phyloP scores from a whole-genome alignment of 2,888 invertebrate species.

The Minunthozetes semirufus region DNA sequence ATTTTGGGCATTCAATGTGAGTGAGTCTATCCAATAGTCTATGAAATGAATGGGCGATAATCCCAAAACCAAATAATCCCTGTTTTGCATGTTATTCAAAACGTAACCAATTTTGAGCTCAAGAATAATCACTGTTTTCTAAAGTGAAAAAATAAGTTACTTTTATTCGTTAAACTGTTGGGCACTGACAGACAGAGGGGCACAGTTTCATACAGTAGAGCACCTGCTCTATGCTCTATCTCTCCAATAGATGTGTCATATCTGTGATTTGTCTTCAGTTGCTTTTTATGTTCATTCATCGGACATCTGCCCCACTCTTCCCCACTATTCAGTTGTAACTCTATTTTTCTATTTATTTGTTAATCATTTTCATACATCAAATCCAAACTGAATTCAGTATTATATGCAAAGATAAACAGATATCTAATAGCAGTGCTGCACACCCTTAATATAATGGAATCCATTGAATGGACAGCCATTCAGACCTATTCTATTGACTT shows the following conservation, averaged over 20 bases:
- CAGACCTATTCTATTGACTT: constrained; percentile 5
- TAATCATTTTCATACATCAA: constrained; percentile 25
- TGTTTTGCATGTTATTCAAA: constrained; percentile 6
- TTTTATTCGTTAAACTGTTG: constrained; percentile 16
- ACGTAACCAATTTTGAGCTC: constrained; percentile 15
- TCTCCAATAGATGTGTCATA: background rate
- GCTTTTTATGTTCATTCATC: background rate
- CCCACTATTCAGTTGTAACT: constrained; percentile 5
- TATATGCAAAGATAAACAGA: constrained; percentile 29
- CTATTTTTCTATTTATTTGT: constrained; percentile 25
- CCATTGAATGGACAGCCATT: background rate
- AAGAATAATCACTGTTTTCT: background rate
- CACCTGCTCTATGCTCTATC: background rate
- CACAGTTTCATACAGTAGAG: background rate
- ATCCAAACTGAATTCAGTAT: constrained; percentile 15
- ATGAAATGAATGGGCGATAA: background rate
- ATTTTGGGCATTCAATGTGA: background rate
- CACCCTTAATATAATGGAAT: constrained; percentile 23
- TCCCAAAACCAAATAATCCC: constrained; percentile 28
- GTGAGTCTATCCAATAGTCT: background rate
- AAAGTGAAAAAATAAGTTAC: constrained; percentile 20
- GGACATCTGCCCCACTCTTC: constrained; percentile 25
- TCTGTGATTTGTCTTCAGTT: constrained; percentile 1
- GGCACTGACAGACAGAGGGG: background rate
- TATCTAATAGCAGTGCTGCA: background rate